A percentile compares a stretch with the other conserved stretches of the same genome.
phyloP scores from a whole-genome alignment of 2,888 invertebrate genomes.

The Drosophila differens region DNA sequence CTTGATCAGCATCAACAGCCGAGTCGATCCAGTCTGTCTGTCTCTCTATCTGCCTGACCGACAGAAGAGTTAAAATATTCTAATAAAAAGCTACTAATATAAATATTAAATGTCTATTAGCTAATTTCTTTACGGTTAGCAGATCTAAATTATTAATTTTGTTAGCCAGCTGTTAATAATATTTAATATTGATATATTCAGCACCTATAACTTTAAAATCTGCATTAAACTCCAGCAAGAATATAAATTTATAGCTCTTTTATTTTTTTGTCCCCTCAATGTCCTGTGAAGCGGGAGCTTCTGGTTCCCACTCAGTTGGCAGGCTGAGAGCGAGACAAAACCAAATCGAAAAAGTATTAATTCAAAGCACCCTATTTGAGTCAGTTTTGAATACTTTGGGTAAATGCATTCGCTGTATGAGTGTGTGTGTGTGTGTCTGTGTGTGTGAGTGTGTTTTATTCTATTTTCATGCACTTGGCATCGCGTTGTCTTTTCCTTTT shows the following conservation, averaged over 20 bases:
- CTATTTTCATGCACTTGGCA: conserved; percentile 54
- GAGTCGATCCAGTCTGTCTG: not conserved
- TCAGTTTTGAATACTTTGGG: conserved; percentile 28
- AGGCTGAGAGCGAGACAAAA: conserved; percentile 35
- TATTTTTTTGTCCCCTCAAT: not conserved
- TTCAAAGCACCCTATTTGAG: conserved; percentile 60
- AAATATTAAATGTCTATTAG: not conserved
- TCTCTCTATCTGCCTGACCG: not conserved
- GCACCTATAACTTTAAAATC: not conserved
- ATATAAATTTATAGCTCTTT: not conserved
- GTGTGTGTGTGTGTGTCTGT: conserved; percentile 9
- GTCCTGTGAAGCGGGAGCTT: not conserved
- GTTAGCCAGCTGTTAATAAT: not conserved
- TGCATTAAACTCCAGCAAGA: conserved; percentile 2
- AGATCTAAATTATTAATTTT: not conserved
- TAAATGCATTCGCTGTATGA: conserved; percentile 39
- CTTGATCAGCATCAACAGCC: not conserved
- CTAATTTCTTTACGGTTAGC: too few relatives aligned
- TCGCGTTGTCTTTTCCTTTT: conserved; percentile 62
- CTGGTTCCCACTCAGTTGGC: conserved; percentile 11
- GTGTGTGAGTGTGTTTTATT: conserved; percentile 11
- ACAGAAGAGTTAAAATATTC: not conserved
- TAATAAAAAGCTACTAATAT: not conserved
- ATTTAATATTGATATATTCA: not conserved
- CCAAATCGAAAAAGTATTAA: conserved; percentile 66